phyloP scores from a whole-genome alignment of 2,113 vertebrate genomes.

The Ameiurus melas region DNA sequence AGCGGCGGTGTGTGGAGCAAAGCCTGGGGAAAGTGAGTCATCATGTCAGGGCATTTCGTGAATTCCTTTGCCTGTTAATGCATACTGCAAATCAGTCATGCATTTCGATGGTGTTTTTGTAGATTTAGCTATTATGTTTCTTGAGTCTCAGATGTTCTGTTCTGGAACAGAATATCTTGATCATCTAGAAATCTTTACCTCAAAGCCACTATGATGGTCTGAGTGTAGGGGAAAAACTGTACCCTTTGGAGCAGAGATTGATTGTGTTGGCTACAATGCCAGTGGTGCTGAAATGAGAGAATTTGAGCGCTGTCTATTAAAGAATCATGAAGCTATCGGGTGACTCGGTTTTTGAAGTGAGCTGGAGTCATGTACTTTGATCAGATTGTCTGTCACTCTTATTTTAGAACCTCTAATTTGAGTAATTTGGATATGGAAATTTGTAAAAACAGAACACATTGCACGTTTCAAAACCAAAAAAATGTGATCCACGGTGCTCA shows the following conservation, averaged over 20 bases:
- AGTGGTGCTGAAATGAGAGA: constrained; percentile 45
- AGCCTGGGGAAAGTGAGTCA: constrained; percentile 43
- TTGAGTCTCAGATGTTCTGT: constrained; percentile 48
- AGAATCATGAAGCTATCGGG: constrained; percentile 42
- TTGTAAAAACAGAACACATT: constrained; percentile 30
- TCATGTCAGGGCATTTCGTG: constrained; percentile 44
- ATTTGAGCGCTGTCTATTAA: constrained; percentile 44
- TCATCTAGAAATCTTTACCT: constrained; percentile 44
- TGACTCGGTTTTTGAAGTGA: constrained; percentile 50
- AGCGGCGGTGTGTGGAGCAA: constrained; percentile 32
- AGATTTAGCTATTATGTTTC: constrained; percentile 38
- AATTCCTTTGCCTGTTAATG: constrained; percentile 40
- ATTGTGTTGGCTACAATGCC: constrained; percentile 50
- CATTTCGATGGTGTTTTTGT: constrained; percentile 44
- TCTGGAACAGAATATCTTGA: constrained; percentile 43
- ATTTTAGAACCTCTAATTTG: constrained; percentile 42
- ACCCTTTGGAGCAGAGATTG: constrained; percentile 48
- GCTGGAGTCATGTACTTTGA: constrained; percentile 26
- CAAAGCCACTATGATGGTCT: constrained; percentile 39
- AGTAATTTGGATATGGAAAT: constrained; percentile 39
- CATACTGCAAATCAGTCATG: constrained; percentile 47
- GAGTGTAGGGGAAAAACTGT: constrained; percentile 48
- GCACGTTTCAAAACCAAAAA: constrained; percentile 35
- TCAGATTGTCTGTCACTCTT: constrained; percentile 39
- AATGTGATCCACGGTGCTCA: constrained; percentile 22